These are phyloP conservation scores for Myotis vivesi DNA, from an alignment of 2,797 vertebrate genomes.

Conservation along the genomic window DNA sequence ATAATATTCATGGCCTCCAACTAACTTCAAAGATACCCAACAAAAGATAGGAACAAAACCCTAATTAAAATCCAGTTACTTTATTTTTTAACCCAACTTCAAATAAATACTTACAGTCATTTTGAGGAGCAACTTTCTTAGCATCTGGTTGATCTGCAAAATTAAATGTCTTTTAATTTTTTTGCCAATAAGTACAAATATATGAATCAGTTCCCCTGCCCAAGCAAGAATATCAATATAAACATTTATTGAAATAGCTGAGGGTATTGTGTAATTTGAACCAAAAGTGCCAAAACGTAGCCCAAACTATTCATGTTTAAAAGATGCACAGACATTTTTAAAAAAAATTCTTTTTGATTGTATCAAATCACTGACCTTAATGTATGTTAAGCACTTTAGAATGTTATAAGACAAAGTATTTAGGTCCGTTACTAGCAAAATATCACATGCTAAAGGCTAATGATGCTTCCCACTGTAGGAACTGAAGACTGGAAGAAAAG, in stretches of 20 bases:
- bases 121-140: constrained; percentile 97
- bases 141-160: constrained; percentile 98
- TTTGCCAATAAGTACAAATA: constrained; percentile 62
- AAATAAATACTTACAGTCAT: constrained; percentile 92
- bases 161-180: constrained; percentile 83
- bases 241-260: constrained; percentile 80
- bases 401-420: constrained; percentile 75
- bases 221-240: constrained; percentile 71
- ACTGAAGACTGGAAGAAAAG: constrained; percentile 61
- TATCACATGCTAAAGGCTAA: constrained; percentile 84
- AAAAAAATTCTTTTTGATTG: constrained; percentile 62
- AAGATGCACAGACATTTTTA: constrained; percentile 77
- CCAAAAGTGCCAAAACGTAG: constrained; percentile 62
- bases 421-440: constrained; percentile 72
- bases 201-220: constrained; percentile 66
- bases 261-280: constrained; percentile 60
- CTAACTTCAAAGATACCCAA: constrained; percentile 39
- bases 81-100: constrained; percentile 64
- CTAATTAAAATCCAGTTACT: constrained; percentile 61
- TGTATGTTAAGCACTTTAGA: constrained; percentile 70
- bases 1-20: not conserved
- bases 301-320: constrained; percentile 73
- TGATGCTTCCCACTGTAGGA: constrained; percentile 86
- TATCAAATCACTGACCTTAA: constrained; percentile 80
- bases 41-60: constrained; percentile 65